phyloP scores from a whole-genome alignment of 1,140 invertebrate genomes.

The Drosophila saltans region DNA sequence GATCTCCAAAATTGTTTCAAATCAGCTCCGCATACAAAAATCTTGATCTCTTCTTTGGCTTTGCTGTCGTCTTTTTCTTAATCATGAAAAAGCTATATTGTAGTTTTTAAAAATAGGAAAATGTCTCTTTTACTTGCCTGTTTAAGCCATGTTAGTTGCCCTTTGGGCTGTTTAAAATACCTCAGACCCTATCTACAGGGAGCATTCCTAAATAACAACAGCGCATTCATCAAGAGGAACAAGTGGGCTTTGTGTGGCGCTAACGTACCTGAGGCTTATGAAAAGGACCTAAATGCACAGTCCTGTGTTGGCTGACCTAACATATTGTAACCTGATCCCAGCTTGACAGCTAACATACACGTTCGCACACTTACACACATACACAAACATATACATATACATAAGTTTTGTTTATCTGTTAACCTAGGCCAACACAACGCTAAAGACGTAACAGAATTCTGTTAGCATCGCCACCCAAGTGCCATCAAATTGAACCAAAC shows the following conservation, averaged over 20 bases:
- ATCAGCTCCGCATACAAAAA: too few species aligned
- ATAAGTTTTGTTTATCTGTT: conserved; percentile 49
- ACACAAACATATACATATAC: not conserved
- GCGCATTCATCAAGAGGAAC: conserved; percentile 1
- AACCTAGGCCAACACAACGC: conserved; percentile 45
- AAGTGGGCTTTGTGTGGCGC: conserved; percentile 6
- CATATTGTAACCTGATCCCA: not conserved
- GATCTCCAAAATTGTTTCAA: too few species aligned
- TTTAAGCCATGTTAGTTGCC: not conserved
- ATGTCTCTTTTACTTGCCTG: not conserved
- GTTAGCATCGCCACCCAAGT: conserved; percentile 41
- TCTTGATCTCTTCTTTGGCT: too few species aligned
- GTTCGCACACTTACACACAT: not conserved
- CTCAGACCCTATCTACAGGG: not conserved
- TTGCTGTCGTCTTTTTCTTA: too few species aligned
- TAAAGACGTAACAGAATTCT: conserved; percentile 1
- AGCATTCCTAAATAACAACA: not conserved
- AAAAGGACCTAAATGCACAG: conserved; percentile 5
- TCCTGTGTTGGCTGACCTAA: not conserved
- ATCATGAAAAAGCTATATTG: too few species aligned
- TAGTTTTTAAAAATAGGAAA: not conserved
- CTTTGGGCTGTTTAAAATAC: not conserved
- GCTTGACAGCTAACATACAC: conserved; percentile 15
- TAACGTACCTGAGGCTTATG: conserved; percentile 6
- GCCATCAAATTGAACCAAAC: conserved; percentile 22